Evolutionary conservation across 2,888 invertebrate species (phyloP).

Genomic region (Osmoderma eremita): DNA sequence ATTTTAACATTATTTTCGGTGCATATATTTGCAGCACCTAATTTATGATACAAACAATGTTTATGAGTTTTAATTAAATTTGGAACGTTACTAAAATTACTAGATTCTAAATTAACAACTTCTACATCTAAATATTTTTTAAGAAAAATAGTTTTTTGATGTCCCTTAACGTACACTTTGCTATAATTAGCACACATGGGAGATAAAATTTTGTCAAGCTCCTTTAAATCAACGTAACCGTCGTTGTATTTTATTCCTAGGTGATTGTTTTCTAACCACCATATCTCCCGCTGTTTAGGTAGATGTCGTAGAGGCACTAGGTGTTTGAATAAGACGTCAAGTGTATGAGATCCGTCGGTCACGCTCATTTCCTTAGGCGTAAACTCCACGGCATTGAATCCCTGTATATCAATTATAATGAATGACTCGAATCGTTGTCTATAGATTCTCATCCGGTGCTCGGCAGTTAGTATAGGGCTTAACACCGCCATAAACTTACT

Average conservation of each 20-base stretch:
- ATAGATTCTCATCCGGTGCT: background rate
- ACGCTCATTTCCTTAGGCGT: background rate
- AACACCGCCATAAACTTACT: background rate
- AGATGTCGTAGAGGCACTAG: background rate
- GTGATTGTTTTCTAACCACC: background rate
- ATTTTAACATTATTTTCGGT: too few relatives aligned
- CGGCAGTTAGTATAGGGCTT: background rate
- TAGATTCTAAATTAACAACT: too few relatives aligned
- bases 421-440: background rate
- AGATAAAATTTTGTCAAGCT: background rate
- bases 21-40: too few relatives aligned
- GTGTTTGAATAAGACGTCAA: background rate
- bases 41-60: too few relatives aligned
- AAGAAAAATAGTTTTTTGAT: background rate
- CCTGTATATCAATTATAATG: background rate
- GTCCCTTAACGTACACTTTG: conserved; percentile 3
- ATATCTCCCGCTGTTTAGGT: background rate
- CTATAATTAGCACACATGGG: background rate
- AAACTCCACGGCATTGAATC: background rate
- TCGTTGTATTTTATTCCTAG: background rate
- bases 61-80: too few relatives aligned
- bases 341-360: background rate
- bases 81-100: too few relatives aligned
- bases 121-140: too few relatives aligned
- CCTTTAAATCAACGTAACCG: background rate